Conservation (phyloP, 2,113 vertebrate genomes). For the Ammospiza caudacuta region DNA sequence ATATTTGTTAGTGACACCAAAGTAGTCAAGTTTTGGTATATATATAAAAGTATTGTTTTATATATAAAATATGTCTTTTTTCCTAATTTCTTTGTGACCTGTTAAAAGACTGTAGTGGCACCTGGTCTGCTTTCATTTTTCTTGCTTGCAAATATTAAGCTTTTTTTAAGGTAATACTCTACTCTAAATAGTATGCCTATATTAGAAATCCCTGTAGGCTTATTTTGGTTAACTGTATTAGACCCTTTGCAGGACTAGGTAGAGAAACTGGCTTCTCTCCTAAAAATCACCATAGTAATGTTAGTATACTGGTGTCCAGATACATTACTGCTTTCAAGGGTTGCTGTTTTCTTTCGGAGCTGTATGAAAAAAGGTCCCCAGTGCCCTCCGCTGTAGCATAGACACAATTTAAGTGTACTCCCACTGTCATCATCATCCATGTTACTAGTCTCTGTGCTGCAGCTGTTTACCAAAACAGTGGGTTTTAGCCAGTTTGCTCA, state of each 20-base stretch:
- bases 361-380: background rate
- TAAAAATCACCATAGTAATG: background rate
- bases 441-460: background rate
- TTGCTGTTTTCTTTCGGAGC: background rate
- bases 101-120: background rate
- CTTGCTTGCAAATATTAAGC: background rate
- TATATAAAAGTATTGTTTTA: background rate
- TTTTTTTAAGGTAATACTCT: background rate
- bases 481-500: background rate
- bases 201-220: background rate
- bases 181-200: background rate
- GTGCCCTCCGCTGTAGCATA: background rate
- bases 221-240: background rate
- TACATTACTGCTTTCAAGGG: background rate
- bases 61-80: background rate
- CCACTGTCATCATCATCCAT: fast-evolving
- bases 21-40: background rate
- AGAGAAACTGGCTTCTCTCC: background rate
- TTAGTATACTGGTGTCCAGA: background rate
- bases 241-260: background rate
- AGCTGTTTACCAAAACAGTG: background rate
- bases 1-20: background rate
- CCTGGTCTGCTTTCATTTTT: background rate
- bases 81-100: background rate
- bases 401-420: background rate